Conservation (phyloP, 2,888 invertebrate genomes). For the Halocaridina rubra region DNA sequence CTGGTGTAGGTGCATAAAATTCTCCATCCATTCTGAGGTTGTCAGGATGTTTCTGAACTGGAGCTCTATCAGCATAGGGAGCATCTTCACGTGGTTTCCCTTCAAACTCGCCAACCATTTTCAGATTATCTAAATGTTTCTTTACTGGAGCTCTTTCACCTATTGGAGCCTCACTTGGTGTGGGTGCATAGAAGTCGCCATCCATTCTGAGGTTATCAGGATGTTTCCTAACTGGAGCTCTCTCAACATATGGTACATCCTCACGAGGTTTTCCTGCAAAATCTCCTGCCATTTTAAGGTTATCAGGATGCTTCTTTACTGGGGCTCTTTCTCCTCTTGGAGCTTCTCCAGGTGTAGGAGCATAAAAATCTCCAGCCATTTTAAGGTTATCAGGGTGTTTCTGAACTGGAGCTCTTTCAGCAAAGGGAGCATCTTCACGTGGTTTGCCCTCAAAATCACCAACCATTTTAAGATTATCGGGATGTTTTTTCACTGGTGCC, state of each 20-base stretch:
- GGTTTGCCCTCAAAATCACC: conserved; percentile 70
- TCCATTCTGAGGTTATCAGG: conserved; percentile 62
- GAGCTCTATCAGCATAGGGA: conserved; percentile 69
- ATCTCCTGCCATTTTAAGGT: conserved; percentile 73
- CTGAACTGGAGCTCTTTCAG: conserved; percentile 22
- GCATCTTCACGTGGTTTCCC: not conserved
- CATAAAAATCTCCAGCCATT: conserved; percentile 30
- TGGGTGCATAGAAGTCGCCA: conserved; percentile 52
- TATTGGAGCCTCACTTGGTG: conserved; percentile 59
- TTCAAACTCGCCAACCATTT: conserved; percentile 66
- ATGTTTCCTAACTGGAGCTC: conserved; percentile 52
- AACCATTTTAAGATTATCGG: conserved; percentile 71
- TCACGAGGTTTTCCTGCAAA: conserved; percentile 67
- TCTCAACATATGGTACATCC: conserved; percentile 21
- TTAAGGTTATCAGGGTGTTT: conserved; percentile 43
- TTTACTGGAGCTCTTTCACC: conserved; percentile 64
- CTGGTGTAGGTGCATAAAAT: not conserved
- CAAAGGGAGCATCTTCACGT: conserved; percentile 60
- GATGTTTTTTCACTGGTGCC: conserved; percentile 69
- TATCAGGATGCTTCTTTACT: conserved; percentile 71
- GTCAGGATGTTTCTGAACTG: conserved; percentile 67
- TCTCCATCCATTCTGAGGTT: conserved; percentile 55
- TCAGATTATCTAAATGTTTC: conserved; percentile 66
- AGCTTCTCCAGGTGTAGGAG: conserved; percentile 65
- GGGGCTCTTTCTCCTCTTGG: conserved; percentile 68